These are phyloP conservation scores for Dasysyrphus tricinctus DNA, from an alignment of 2,888 invertebrate species.

Conservation along the genomic window DNA sequence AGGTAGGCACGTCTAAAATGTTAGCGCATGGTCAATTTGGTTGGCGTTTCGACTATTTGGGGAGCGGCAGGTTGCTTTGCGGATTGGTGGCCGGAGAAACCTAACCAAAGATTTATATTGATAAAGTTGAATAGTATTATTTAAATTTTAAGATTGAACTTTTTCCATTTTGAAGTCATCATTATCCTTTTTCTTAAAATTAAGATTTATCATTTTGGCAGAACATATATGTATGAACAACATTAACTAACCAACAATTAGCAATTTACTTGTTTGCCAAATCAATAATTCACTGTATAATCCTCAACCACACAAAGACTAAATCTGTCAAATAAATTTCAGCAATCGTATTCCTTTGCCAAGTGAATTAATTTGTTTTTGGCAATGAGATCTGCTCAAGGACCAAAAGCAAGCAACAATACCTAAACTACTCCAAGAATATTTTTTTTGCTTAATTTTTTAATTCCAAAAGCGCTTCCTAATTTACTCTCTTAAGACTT, in stretches of 20 bases:
- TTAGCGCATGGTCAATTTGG: too few relatives aligned
- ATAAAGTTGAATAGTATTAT: too few relatives aligned
- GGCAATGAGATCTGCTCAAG: slow-evolving; percentile 37
- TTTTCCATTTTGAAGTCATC: neutral
- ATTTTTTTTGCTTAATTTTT: neutral
- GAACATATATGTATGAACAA: neutral
- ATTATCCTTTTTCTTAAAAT: neutral
- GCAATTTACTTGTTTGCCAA: slow-evolving; percentile 35
- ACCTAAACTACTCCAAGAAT: neutral
- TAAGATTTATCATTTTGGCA: neutral
- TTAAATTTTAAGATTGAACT: too few relatives aligned
- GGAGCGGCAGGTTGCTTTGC: too few relatives aligned
- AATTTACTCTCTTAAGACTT: slow-evolving; percentile 51
- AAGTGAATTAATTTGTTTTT: slow-evolving; percentile 53
- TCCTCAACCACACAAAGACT: slow-evolving; percentile 15
- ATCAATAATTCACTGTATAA: slow-evolving; percentile 35
- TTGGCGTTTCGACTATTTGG: too few relatives aligned
- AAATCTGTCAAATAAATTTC: slow-evolving; percentile 51
- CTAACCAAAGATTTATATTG: too few relatives aligned
- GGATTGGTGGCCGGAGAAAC: too few relatives aligned
- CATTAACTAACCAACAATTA: slow-evolving; percentile 26
- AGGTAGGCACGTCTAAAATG: too few relatives aligned
- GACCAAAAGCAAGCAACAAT: slow-evolving; percentile 8
- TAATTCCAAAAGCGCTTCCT: slow-evolving; percentile 25
- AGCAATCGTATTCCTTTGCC: slow-evolving; percentile 36